Percentiles rank a stretch among this genome's conserved stretches.
These are phyloP conservation scores for Tyrannus savana DNA, from an alignment of 2,113 vertebrate genomes.

Conservation along the genomic window DNA sequence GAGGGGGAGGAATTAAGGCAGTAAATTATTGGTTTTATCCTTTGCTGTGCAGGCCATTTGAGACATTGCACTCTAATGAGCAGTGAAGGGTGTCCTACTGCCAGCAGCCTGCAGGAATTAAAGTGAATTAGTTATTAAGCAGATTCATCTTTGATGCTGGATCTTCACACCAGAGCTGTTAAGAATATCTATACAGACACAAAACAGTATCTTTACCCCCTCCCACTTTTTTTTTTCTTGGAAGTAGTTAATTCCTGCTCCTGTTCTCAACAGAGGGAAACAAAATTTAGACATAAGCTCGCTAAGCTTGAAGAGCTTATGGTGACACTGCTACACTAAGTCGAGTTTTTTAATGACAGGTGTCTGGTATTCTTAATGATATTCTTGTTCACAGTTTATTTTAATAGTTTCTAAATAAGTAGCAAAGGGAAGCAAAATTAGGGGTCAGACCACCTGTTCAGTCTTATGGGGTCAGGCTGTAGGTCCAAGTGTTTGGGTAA, in stretches of 20 bases:
- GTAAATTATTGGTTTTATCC: not conserved
- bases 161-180: not conserved
- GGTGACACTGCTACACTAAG: not conserved
- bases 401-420: not conserved
- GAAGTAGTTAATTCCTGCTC: not conserved
- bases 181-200: not conserved
- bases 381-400: not conserved
- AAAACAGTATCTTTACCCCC: rapidly evolving
- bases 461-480: not conserved
- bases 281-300: not conserved
- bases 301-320: not conserved
- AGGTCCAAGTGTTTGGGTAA: not conserved
- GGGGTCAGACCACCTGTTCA: not conserved
- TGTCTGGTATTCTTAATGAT: not conserved
- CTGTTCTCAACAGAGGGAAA: not conserved
- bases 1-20: not conserved
- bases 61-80: not conserved
- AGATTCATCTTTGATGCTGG: not conserved
- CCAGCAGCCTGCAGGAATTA: not conserved
- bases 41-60: not conserved
- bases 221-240: rapidly evolving
- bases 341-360: not conserved
- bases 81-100: not conserved
- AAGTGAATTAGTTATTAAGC: not conserved
- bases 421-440: not conserved